Percentiles rank a stretch among this genome's conserved stretches.
These are phyloP conservation scores for Elgaria multicarinata DNA, from an alignment of 2,113 vertebrate species.

Conservation along the genomic window DNA sequence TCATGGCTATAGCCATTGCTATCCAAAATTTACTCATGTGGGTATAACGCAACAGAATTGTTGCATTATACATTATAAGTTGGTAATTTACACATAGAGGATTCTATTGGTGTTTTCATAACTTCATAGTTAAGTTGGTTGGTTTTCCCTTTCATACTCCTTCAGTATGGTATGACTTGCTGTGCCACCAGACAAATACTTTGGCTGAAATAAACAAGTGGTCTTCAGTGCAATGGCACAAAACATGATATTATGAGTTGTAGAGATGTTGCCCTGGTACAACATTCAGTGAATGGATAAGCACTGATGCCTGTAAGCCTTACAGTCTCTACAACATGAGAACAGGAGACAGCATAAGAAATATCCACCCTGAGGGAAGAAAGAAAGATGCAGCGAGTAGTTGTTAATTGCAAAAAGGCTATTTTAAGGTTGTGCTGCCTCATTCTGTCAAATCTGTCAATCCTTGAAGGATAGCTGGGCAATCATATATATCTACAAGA, in stretches of 20 bases:
- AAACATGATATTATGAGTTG: background rate
- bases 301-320: background rate
- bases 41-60: background rate
- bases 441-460: background rate
- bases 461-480: background rate
- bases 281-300: background rate
- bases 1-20: background rate
- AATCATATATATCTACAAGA: background rate
- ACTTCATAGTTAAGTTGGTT: background rate
- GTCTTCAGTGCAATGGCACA: background rate
- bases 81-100: background rate
- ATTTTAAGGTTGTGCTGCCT: rapidly evolving
- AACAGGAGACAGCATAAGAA: constrained; percentile 2
- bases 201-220: constrained; percentile 5
- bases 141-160: background rate
- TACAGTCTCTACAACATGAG: background rate
- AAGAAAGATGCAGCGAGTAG: background rate
- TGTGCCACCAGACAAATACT: background rate
- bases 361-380: background rate
- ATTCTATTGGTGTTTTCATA: background rate
- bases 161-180: background rate
- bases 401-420: background rate
- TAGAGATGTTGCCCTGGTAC: background rate
- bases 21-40: background rate
- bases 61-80: too few species aligned